phyloP scores from a whole-genome alignment of 2,888 invertebrate genomes.

The Polyploca ridens region DNA sequence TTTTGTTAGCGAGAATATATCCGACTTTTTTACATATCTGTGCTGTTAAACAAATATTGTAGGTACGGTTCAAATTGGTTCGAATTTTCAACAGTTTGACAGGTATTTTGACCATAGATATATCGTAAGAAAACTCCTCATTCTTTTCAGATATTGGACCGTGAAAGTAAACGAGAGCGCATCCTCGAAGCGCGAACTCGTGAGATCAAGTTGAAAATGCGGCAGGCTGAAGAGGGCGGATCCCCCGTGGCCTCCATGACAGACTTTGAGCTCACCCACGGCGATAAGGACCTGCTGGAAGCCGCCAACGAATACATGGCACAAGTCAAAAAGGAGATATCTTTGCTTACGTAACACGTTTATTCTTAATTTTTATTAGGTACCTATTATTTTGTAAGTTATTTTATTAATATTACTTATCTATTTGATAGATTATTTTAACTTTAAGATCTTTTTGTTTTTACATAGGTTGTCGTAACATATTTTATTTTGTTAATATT shows the following conservation, averaged over 20 bases:
- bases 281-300: constrained; percentile 62
- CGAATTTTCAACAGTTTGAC: not conserved
- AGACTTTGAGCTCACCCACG: constrained; percentile 49
- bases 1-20: too few species aligned
- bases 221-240: constrained; percentile 59
- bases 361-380: not conserved
- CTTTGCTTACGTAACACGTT: constrained; percentile 14
- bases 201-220: constrained; percentile 88
- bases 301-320: constrained; percentile 54
- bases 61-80: too few species aligned
- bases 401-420: not conserved
- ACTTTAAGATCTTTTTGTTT: constrained; percentile 1
- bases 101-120: too few species aligned
- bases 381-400: not conserved
- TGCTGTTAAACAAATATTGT: too few species aligned
- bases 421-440: not conserved
- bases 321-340: constrained; percentile 50
- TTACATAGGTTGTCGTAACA: not conserved
- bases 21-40: too few species aligned
- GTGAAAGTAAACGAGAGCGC: constrained; percentile 94
- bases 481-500: not conserved
- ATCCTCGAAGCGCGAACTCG: constrained; percentile 94
- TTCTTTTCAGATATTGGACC: constrained; percentile 89
- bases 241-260: constrained; percentile 42
- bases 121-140: not conserved